Conservation (phyloP, 2,797 vertebrate species). For the Pitangus sulphuratus region DNA sequence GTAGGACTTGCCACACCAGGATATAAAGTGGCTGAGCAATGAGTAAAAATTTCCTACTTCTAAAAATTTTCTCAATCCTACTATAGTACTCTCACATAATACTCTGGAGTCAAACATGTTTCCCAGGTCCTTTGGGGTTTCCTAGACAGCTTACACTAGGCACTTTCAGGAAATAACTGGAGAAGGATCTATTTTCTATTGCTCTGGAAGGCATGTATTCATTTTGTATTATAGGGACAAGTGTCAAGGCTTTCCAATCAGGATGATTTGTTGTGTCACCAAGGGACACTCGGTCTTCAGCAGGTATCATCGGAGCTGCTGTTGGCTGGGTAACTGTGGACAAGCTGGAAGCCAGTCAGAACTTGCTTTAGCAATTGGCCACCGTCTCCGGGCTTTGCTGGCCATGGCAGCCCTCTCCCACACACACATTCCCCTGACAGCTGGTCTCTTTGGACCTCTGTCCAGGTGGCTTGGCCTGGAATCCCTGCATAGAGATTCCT, state of each 20-base stretch:
- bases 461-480: not conserved
- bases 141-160: not conserved
- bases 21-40: not conserved
- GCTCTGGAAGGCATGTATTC: not conserved
- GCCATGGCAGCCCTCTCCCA: not conserved
- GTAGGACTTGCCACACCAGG: not conserved
- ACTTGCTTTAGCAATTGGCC: not conserved
- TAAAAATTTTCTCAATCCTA: not conserved
- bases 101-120: not conserved
- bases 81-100: not conserved
- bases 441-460: not conserved
- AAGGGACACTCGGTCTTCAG: not conserved
- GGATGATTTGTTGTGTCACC: conserved; percentile 1
- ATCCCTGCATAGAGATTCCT: not conserved
- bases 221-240: not conserved
- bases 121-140: not conserved
- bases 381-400: not conserved
- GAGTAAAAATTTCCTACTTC: not conserved
- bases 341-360: conserved; percentile 17
- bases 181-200: not conserved
- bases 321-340: not conserved
- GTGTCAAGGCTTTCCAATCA: conserved; percentile 10
- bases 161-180: not conserved
- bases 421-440: rapidly evolving
- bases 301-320: not conserved